phyloP scores from a whole-genome alignment of 2,888 invertebrate genomes.

The Leptothorax acervorum region DNA sequence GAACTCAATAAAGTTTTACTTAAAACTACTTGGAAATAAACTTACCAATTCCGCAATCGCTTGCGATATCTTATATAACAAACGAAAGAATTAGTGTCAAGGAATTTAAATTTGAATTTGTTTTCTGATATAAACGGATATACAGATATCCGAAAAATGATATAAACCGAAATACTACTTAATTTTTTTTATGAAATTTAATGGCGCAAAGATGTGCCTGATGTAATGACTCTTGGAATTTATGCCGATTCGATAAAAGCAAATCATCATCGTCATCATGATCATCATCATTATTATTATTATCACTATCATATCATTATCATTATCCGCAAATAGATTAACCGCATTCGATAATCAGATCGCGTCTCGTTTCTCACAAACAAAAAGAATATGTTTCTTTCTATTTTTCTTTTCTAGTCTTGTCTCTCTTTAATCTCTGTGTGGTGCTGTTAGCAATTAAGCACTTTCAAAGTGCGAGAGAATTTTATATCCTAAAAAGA shows the following conservation, averaged over 20 bases:
- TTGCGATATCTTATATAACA: conserved; percentile 12
- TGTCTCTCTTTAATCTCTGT: conserved; percentile 67
- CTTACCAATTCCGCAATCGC: conserved; percentile 1
- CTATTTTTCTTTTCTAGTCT: conserved; percentile 73
- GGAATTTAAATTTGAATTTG: conserved; percentile 20
- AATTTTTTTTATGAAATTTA: conserved; percentile 29
- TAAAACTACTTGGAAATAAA: conserved; percentile 40
- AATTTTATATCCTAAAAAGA: conserved; percentile 67
- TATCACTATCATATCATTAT: conserved; percentile 8
- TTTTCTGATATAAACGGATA: conserved; percentile 1
- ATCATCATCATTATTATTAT: background rate
- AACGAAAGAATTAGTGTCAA: background rate
- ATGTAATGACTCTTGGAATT: conserved; percentile 22
- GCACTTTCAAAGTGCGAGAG: conserved; percentile 59
- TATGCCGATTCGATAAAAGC: conserved; percentile 1
- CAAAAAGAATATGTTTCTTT: conserved; percentile 63
- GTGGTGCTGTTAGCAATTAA: conserved; percentile 72
- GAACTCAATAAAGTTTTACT: background rate
- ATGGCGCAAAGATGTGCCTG: conserved; percentile 22
- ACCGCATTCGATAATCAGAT: conserved; percentile 41
- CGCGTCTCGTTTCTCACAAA: conserved; percentile 58
- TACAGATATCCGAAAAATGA: background rate
- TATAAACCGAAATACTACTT: background rate
- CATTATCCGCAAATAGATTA: conserved; percentile 16
- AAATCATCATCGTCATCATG: conserved; percentile 20